Evolutionary conservation across 1,140 invertebrate genomes (phyloP), one percentile per base, ranked within the genome.

Genomic region (Leptopilina boulardi): DNA sequence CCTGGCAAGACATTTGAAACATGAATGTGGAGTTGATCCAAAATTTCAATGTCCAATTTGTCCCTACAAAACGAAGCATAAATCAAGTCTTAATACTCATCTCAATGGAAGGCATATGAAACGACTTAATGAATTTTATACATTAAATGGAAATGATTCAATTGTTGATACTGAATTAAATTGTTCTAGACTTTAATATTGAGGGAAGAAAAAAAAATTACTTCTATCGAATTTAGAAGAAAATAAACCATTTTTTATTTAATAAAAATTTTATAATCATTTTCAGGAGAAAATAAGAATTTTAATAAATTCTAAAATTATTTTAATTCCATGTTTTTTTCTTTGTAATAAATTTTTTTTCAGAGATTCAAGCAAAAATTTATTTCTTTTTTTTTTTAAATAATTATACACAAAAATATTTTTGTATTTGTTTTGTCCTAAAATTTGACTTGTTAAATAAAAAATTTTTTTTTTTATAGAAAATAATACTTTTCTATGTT

Each of bases 21-120:
- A 92, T 83, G 92, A 93, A 75, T 93, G 92, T 74, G 92, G 92
- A 3, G 89, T 92, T 10, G 92, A 92, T 59, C 89, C 90, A 0
- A 91, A 89, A 73, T 90, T 91, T 66, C 89, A 87, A 71, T 91
- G 92, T 83, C 89, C 88, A 6, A 66, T 91, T 75, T 92, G 91
- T 75, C 86, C 89, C 41, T 87, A 89, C 75, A 83, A 80, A 42
- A 84, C 85, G 0, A 88, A 89, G 30, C 86, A 88, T 71, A 88
- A 86, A 10, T 86, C 80, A 42, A 86, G 87, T 59, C 80, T 90
- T 51, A 91, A 90, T 77, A 89, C 87, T 0, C 88, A 90, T 54
- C 75, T 89, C 18, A 83, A 83, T 19, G 87, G 87, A 42, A 87
- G 86, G 41, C 88, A 89, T 51, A 88, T 87, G 88, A 89, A 89